Percentiles rank a stretch among this genome's conserved stretches.
Evolutionary conservation across 1,140 invertebrate genomes (phyloP).

Genomic region (Neuroterus valhalla): DNA sequence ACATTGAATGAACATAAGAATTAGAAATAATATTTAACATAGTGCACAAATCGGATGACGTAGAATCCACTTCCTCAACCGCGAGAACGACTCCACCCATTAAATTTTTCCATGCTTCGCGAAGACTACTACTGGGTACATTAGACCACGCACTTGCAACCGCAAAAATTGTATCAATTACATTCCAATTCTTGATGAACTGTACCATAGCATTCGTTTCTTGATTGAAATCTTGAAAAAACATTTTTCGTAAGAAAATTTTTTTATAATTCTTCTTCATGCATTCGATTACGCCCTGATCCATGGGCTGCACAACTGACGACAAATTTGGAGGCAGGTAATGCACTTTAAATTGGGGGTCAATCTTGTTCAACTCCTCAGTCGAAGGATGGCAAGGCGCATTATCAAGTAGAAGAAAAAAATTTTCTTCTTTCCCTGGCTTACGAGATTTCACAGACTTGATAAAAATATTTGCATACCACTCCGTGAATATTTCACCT

Average conservation of each 20-base stretch:
- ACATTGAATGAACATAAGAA: too few species aligned
- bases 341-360: conserved; percentile 64
- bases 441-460: background rate
- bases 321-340: conserved; percentile 70
- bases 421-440: background rate
- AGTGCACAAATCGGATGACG: too few species aligned
- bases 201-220: too few species aligned
- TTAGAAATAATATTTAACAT: too few species aligned
- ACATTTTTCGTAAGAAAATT: conserved; percentile 16
- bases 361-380: conserved; percentile 64
- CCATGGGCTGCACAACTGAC: conserved; percentile 67
- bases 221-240: conserved; percentile 17
- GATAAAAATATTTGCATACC: background rate
- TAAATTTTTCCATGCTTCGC: too few species aligned
- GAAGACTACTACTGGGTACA: too few species aligned
- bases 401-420: background rate
- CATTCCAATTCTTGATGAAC: too few species aligned
- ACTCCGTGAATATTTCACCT: background rate
- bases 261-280: conserved; percentile 54
- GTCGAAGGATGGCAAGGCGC: conserved; percentile 61
- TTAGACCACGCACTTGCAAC: too few species aligned
- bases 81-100: too few species aligned
- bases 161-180: too few species aligned
- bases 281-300: conserved; percentile 61
- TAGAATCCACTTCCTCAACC: too few species aligned